A percentile compares a stretch with the other conserved stretches of the same genome.
Conservation (phyloP, 2,113 vertebrate genomes). For the Caranx melampygus region DNA sequence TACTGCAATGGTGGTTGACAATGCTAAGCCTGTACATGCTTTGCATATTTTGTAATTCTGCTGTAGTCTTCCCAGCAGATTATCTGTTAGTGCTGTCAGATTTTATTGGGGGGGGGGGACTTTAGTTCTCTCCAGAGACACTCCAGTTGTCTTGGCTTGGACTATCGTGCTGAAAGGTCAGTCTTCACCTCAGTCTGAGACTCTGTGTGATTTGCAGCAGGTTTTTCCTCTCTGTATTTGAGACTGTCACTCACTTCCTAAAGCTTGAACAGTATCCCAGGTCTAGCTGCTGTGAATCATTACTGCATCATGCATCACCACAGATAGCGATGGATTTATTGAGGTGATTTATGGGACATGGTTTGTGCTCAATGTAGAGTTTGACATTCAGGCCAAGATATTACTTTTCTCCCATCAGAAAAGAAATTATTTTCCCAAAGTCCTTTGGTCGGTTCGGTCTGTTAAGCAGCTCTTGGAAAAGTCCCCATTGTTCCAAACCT, state of each 20-base stretch:
- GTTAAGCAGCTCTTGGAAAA: neutral
- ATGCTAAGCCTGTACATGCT: neutral
- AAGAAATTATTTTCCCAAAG: neutral
- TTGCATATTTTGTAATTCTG: neutral
- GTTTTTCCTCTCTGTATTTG: neutral
- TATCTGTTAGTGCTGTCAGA: conserved; percentile 9
- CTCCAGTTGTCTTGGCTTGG: neutral
- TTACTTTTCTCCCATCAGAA: neutral
- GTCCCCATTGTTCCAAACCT: neutral
- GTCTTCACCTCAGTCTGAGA: neutral
- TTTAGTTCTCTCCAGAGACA: neutral
- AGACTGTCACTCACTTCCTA: conserved; percentile 9
- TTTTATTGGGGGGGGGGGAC: neutral
- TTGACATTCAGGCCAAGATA: neutral
- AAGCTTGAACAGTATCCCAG: conserved; percentile 12
- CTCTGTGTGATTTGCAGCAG: conserved; percentile 19
- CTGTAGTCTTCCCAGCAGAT: neutral
- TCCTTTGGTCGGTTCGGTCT: neutral
- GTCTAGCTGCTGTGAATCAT: conserved; percentile 7
- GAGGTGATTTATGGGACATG: neutral
- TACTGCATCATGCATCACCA: conserved; percentile 4
- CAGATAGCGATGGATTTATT: conserved; percentile 1
- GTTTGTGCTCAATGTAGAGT: neutral
- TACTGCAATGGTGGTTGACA: neutral
- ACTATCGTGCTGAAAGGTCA: conserved; percentile 14